These are phyloP conservation scores for Drosophila miranda DNA, from an alignment of 1,140 invertebrate genomes.

Conservation along the genomic window DNA sequence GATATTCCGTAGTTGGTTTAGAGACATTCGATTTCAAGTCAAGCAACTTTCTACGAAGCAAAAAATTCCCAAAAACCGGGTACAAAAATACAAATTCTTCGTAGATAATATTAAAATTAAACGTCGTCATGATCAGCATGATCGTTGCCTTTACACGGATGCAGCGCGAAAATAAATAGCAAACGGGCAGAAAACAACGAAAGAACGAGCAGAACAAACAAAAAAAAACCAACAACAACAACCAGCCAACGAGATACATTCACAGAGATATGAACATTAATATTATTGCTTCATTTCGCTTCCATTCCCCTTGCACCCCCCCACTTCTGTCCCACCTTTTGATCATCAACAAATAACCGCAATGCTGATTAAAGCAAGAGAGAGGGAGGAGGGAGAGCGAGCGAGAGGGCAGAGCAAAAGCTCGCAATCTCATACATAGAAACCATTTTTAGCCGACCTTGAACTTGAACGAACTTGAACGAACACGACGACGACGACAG, in stretches of 20 bases:
- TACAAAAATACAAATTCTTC: conserved; percentile 1
- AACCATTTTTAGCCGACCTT: conserved; percentile 66
- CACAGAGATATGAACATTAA: conserved; percentile 50
- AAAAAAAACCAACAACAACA: background rate
- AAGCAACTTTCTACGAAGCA: too few relatives aligned
- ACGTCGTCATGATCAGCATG: conserved; percentile 17
- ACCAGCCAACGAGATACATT: conserved; percentile 24
- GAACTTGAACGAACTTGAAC: conserved; percentile 61
- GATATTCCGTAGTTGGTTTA: too few relatives aligned
- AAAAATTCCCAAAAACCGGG: conserved; percentile 34
- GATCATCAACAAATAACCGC: background rate
- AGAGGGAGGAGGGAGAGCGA: conserved; percentile 5
- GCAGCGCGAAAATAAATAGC: conserved; percentile 38
- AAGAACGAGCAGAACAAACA: conserved; percentile 5
- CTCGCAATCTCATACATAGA: conserved; percentile 43
- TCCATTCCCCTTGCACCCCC: background rate
- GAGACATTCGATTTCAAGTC: too few relatives aligned
- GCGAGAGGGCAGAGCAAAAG: conserved; percentile 7
- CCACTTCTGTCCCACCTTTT: conserved; percentile 1
- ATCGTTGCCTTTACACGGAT: conserved; percentile 31
- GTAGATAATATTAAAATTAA: background rate
- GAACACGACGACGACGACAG: conserved; percentile 27
- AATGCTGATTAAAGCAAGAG: conserved; percentile 45
- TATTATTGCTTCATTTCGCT: conserved; percentile 40
- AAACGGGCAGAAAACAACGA: conserved; percentile 25